phyloP scores from a whole-genome alignment of 2,797 vertebrate species.

The Etheostoma nigrum region DNA sequence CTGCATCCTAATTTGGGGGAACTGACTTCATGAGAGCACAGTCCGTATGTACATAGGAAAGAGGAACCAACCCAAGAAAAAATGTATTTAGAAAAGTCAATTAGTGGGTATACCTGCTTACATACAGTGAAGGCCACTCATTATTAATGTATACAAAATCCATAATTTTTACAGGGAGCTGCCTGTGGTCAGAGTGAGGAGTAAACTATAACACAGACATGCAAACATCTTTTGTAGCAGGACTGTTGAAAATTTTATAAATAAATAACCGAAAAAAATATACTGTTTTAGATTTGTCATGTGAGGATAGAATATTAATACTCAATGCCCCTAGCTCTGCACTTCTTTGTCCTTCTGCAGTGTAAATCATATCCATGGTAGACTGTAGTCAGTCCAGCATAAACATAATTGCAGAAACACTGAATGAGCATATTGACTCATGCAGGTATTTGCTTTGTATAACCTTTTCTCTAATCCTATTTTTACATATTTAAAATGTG shows the following conservation, averaged over 20 bases:
- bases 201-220: background rate
- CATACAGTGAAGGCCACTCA: background rate
- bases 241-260: background rate
- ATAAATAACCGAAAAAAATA: background rate
- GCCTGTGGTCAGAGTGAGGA: no score
- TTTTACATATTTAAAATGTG: background rate
- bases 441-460: background rate
- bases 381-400: background rate
- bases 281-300: background rate
- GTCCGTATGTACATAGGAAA: no score
- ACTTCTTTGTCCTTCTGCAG: background rate
- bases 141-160: background rate
- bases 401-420: background rate
- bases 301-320: background rate
- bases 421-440: background rate
- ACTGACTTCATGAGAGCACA: background rate
- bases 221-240: background rate
- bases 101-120: background rate
- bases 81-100: background rate
- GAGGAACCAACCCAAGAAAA: no score
- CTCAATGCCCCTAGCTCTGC: background rate
- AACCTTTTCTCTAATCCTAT: background rate
- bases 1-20: background rate
- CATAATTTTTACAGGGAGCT: background rate
- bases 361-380: background rate